These are phyloP conservation scores for Trichonephila clavata DNA, from an alignment of 1,140 invertebrate species.

Conservation along the genomic window DNA sequence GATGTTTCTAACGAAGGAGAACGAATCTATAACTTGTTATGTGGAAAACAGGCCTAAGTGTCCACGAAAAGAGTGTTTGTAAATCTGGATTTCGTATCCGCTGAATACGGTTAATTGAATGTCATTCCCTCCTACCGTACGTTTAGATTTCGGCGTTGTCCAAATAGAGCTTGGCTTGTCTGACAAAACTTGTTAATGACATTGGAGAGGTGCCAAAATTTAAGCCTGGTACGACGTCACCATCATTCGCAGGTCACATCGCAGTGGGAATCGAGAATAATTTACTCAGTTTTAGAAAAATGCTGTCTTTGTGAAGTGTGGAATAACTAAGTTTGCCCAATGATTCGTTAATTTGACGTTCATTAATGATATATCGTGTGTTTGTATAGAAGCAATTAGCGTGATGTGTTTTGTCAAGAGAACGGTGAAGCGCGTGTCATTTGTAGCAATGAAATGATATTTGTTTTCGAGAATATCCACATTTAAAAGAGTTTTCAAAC, in stretches of 20 bases:
- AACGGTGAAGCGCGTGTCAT: neutral
- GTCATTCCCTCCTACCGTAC: neutral
- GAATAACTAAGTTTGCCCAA: conserved; percentile 7
- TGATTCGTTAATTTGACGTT: conserved; percentile 28
- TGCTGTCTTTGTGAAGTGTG: neutral
- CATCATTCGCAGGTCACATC: conserved; percentile 29
- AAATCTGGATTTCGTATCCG: conserved; percentile 9
- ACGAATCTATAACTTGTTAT: neutral
- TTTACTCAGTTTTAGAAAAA: conserved; percentile 24
- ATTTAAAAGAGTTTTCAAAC: too few species aligned
- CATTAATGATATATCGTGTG: neutral
- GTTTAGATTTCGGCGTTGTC: neutral
- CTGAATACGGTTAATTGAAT: conserved; percentile 29
- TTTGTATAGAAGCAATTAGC: neutral
- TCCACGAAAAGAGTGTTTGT: neutral
- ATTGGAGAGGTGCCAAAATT: conserved; percentile 36
- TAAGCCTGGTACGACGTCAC: conserved; percentile 2
- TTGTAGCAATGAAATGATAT: neutral
- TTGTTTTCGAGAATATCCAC: too few species aligned
- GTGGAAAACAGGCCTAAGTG: neutral
- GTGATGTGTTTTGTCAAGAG: neutral
- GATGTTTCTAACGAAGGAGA: neutral
- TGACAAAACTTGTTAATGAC: conserved; percentile 38
- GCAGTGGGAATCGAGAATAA: conserved; percentile 30
- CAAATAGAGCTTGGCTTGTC: conserved; percentile 12